phyloP scores from a whole-genome alignment of 2,888 invertebrate genomes.

The Smittia sp. region DNA sequence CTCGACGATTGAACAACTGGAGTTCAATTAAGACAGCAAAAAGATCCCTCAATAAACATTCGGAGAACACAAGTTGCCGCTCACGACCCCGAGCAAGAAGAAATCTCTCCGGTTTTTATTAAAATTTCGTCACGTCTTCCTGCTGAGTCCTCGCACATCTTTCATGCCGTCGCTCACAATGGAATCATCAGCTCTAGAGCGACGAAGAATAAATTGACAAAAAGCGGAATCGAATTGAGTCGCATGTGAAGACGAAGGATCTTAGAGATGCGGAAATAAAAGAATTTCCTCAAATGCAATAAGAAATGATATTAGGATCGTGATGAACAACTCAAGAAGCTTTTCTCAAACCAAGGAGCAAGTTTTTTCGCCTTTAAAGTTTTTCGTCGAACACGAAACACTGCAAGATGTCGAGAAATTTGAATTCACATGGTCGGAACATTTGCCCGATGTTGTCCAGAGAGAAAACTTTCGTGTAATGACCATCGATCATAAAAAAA shows the following conservation, averaged over 20 bases:
- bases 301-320: conserved; percentile 36
- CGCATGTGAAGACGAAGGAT: conserved; percentile 31
- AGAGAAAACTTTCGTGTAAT: conserved; percentile 31
- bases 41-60: too few species aligned
- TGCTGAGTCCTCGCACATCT: not conserved
- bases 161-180: not conserved
- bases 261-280: conserved; percentile 34
- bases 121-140: conserved; percentile 31
- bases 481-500: conserved; percentile 35
- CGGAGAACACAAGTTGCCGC: too few species aligned
- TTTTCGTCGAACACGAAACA: too few species aligned
- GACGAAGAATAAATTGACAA: conserved; percentile 24
- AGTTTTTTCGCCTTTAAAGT: too few species aligned
- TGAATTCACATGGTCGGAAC: too few species aligned
- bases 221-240: conserved; percentile 32
- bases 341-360: too few species aligned
- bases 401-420: too few species aligned
- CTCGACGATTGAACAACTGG: not conserved
- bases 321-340: conserved; percentile 22
- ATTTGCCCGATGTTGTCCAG: too few species aligned
- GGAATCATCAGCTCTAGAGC: conserved; percentile 14
- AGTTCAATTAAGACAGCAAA: too few species aligned
- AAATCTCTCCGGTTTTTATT: not conserved
- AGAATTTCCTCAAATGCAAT: conserved; percentile 29
- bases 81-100: too few species aligned